A percentile compares a stretch with the other conserved stretches of the same genome.
Evolutionary conservation across 2,113 vertebrate genomes (phyloP).

Genomic region (Prietella phreatophila): DNA sequence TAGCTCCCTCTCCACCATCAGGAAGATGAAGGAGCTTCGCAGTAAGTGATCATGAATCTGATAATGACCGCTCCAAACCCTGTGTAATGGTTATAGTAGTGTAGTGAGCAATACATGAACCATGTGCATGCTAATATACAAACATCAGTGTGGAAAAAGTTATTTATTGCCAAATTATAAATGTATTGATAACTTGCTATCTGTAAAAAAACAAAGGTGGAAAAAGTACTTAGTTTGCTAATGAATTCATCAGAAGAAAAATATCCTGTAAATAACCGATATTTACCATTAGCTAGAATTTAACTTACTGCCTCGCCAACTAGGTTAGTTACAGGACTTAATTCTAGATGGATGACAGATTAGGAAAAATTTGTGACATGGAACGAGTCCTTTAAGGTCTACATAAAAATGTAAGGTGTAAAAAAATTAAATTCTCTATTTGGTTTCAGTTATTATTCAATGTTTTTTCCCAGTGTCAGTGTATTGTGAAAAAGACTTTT

Average conservation of each 20-base stretch:
- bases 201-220: too few relatives aligned
- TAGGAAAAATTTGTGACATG: neutral
- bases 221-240: too few relatives aligned
- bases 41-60: slow-evolving; percentile 38
- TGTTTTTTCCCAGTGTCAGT: neutral
- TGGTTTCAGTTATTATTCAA: neutral
- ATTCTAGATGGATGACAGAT: neutral
- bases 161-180: too few relatives aligned
- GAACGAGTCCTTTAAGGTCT: neutral
- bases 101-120: too few relatives aligned
- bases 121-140: too few relatives aligned
- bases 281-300: too few relatives aligned
- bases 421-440: too few relatives aligned
- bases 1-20: slow-evolving; percentile 36
- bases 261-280: too few relatives aligned
- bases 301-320: too few relatives aligned
- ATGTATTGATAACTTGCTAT: too few relatives aligned
- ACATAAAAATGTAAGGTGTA: neutral
- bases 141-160: too few relatives aligned
- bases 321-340: neutral
- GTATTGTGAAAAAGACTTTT: neutral
- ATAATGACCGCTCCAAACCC: neutral
- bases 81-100: neutral
- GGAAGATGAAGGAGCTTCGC: slow-evolving; percentile 39
- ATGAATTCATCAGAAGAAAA: neutral